phyloP scores from a whole-genome alignment of 2,888 invertebrate species.

The Chalcosyrphus nemorum region DNA sequence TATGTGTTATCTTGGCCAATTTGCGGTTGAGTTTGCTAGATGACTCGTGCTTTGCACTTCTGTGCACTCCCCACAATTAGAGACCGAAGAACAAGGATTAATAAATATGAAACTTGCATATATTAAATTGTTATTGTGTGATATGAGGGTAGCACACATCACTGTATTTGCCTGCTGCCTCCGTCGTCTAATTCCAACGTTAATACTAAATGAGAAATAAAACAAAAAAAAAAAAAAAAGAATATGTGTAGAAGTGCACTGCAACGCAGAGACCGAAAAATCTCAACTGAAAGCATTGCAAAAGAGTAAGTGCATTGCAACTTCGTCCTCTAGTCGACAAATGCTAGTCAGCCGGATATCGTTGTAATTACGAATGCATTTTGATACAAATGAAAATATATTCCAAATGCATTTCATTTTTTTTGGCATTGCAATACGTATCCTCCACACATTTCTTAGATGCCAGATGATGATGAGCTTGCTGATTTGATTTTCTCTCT shows the following conservation, averaged over 20 bases:
- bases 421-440: not conserved
- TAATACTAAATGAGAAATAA: constrained; percentile 7
- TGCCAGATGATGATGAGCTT: not conserved
- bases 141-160: not conserved
- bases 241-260: constrained; percentile 1
- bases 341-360: constrained; percentile 33
- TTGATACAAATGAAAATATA: constrained; percentile 7
- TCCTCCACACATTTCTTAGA: not conserved
- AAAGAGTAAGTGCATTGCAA: constrained; percentile 15
- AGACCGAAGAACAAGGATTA: constrained; percentile 23
- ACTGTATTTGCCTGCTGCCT: not conserved
- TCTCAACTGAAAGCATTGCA: not conserved
- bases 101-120: constrained; percentile 28
- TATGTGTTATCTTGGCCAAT: constrained; percentile 17
- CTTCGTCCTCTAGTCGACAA: constrained; percentile 7
- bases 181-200: not conserved
- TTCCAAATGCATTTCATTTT: constrained; percentile 8
- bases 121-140: constrained; percentile 21
- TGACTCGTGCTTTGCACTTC: constrained; percentile 4
- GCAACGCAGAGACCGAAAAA: not conserved
- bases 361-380: constrained; percentile 23
- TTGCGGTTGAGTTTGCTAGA: not conserved
- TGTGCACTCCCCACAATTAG: constrained; percentile 13
- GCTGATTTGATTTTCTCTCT: not conserved
- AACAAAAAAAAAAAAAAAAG: too few relatives aligned